Percentiles rank a stretch among this genome's conserved stretches.
Conservation (phyloP, 2,888 invertebrate species). For the Didymodactylos carnosus region DNA sequence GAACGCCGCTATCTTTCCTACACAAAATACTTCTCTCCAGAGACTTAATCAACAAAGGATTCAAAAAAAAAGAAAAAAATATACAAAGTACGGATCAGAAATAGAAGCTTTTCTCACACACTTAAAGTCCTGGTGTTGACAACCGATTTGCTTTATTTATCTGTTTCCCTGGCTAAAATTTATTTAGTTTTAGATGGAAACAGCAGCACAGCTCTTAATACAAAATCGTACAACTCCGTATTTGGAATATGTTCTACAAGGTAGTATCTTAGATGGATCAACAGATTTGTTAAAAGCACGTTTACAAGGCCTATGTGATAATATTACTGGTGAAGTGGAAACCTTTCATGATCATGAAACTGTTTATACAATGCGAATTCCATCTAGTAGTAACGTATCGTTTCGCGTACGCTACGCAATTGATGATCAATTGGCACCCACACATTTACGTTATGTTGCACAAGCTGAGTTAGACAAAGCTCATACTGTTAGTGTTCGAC, state of each 20-base stretch:
- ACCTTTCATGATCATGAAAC: constrained; percentile 81
- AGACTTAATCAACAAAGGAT: no score
- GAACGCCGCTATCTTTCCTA: no score
- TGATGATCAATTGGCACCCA: constrained; percentile 59
- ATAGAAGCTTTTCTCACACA: no score
- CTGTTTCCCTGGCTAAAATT: no score
- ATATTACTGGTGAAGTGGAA: constrained; percentile 50
- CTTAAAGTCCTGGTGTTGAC: no score
- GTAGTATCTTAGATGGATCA: constrained; percentile 70
- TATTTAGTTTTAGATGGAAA: no score
- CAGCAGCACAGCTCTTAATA: not conserved
- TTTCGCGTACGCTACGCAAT: constrained; percentile 63
- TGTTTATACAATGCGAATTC: constrained; percentile 36
- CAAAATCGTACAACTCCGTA: constrained; percentile 49
- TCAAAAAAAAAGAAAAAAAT: no score
- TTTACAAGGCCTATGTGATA: constrained; percentile 71
- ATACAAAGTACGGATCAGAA: no score
- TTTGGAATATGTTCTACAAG: constrained; percentile 75
- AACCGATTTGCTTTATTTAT: no score
- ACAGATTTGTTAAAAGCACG: constrained; percentile 72
- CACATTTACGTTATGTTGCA: constrained; percentile 73
- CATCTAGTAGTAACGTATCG: constrained; percentile 30
- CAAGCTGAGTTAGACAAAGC: constrained; percentile 71
- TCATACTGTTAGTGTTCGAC: constrained; percentile 67
- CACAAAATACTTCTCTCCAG: no score